Percentiles rank a stretch among this genome's conserved stretches.
Evolutionary conservation across 2,888 invertebrate genomes (phyloP).

Genomic region (Rhabditophanes sp.): DNA sequence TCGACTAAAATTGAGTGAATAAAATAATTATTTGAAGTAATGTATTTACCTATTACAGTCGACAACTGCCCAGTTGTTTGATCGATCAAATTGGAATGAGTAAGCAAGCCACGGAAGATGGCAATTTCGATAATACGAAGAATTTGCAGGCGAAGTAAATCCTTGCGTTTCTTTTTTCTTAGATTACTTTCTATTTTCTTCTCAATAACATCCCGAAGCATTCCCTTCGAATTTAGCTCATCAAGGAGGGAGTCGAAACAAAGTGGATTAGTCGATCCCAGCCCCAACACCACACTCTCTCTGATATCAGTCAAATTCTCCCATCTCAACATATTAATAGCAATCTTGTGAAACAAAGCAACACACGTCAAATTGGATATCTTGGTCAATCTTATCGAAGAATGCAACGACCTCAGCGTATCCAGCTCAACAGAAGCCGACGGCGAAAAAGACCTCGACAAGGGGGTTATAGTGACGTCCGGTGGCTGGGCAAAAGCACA

Average conservation of each 20-base stretch:
- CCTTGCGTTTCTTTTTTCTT: conserved; percentile 70
- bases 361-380: conserved; percentile 58
- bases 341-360: conserved; percentile 71
- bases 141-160: conserved; percentile 74
- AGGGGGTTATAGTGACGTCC: conserved; percentile 34
- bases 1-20: too few relatives aligned
- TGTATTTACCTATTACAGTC: too few relatives aligned
- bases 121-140: conserved; percentile 73
- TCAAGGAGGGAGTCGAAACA: conserved; percentile 84
- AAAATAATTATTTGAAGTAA: too few relatives aligned
- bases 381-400: conserved; percentile 47
- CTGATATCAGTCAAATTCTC: conserved; percentile 73
- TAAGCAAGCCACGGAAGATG: conserved; percentile 27
- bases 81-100: conserved; percentile 60
- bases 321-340: conserved; percentile 68
- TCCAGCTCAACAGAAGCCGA: conserved; percentile 10
- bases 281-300: conserved; percentile 77
- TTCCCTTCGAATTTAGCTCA: conserved; percentile 60
- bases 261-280: conserved; percentile 83
- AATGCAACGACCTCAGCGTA: conserved; percentile 7
- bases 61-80: conserved; percentile 66
- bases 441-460: conserved; percentile 76
- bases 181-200: conserved; percentile 77
- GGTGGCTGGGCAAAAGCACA: conserved; percentile 79
- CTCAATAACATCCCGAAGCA: conserved; percentile 85